Evolutionary conservation across 2,113 vertebrate species (phyloP), one percentile per base, ranked within the genome.

Genomic region (Corydoras sp.): DNA sequence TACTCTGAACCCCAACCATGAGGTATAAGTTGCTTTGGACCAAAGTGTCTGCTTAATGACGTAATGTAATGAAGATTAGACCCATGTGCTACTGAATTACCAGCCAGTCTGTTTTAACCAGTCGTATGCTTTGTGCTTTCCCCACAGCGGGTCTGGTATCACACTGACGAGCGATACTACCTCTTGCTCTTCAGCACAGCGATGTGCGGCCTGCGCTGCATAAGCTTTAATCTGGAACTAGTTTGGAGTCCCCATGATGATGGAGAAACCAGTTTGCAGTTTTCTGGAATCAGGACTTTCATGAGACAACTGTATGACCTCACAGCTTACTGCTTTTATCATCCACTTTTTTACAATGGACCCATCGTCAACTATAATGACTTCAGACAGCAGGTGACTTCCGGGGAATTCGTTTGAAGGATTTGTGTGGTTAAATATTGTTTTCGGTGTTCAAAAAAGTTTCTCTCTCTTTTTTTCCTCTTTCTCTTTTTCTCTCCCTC

Each of bases 281-380:
- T 81, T 50, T 13, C 75, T 60, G 71, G 65, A 59, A 64, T 56
- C 1, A 66, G 56, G 55, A 43, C 3, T 3, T 31, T 76, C 11
- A 11, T 72, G 29, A 78, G 70, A 62, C 91, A 93, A 0, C 88
- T 98, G 12, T 80, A 76, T 59, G 93, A 94, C 91, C 81, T 97
- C 81, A 70, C 93, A 72, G 90, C 92, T 3, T 99, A 97, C 1
- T 89, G 91, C 31, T 99, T 99, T 81, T 99, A 99, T 68, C 97
- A 98, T 75, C 97, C 97, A 0, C 89, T 91, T 5, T 94, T 99
- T 88, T 96, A 95, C 88, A 98, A 98, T 0, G 97, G 97, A 35
- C 97, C 97, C 7, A 83, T 97, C 32, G 69, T 99, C 77, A 92
- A 83, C 32, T 97, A 92, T 76, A 89, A 87, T 74, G 92, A 94